Percentiles rank a stretch among this genome's conserved stretches.
These are phyloP conservation scores for Triplophysa dalaica DNA, from an alignment of 2,113 vertebrate species.

Conservation along the genomic window DNA sequence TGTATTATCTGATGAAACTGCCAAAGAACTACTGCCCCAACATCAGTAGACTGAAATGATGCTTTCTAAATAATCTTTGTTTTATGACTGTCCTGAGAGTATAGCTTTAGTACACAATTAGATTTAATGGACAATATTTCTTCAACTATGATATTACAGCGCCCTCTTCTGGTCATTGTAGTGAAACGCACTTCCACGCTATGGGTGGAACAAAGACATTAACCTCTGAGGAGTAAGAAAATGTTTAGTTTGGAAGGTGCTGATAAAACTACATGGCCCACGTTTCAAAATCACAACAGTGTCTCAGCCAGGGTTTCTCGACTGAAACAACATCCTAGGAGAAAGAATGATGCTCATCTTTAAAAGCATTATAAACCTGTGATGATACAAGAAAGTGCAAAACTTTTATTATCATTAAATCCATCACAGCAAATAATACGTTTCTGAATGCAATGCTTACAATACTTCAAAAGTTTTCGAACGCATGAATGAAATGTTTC, in stretches of 20 bases:
- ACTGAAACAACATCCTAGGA: conserved; percentile 38
- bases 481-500: no score
- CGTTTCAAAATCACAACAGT: conserved; percentile 48
- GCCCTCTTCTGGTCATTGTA: conserved; percentile 69
- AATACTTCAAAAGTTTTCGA: no score
- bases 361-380: conserved; percentile 2
- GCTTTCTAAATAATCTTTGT: not conserved
- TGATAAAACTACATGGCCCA: conserved; percentile 49
- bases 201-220: conserved; percentile 41
- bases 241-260: conserved; percentile 55
- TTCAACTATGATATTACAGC: conserved; percentile 51
- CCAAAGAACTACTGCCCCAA: not conserved
- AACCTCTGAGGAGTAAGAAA: conserved; percentile 53
- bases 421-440: not conserved
- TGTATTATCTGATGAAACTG: not conserved
- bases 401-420: not conserved
- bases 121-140: not conserved
- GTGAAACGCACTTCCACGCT: not conserved
- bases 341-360: conserved; percentile 2
- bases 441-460: no score
- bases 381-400: not conserved
- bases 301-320: conserved; percentile 44
- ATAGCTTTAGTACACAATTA: not conserved
- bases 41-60: not conserved
- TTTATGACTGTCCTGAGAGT: not conserved